These are phyloP conservation scores for Gibbula magus DNA, from an alignment of 2,888 invertebrate genomes.

Conservation along the genomic window DNA sequence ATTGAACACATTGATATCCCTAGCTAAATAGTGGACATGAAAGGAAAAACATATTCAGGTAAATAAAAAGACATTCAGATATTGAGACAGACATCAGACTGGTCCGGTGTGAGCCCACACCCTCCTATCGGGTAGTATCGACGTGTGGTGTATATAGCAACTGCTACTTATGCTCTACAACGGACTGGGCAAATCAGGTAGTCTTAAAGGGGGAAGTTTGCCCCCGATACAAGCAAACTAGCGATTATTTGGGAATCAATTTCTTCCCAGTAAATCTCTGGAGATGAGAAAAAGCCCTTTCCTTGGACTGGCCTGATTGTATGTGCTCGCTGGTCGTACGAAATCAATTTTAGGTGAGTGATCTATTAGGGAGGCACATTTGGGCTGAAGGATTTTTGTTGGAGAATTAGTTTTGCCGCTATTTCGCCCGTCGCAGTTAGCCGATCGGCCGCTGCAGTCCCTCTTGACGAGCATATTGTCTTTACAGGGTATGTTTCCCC, in stretches of 20 bases:
- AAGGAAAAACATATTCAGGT: no score
- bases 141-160: no score
- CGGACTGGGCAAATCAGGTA: background rate
- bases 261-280: conserved; percentile 31
- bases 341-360: conserved; percentile 31
- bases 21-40: no score
- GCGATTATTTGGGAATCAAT: conserved; percentile 35
- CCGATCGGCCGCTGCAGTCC: conserved; percentile 28
- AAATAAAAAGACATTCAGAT: no score
- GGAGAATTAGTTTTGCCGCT: conserved; percentile 6
- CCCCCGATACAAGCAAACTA: conserved; percentile 17
- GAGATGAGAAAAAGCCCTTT: conserved; percentile 22
- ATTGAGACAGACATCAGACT: no score
- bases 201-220: conserved; percentile 16
- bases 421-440: conserved; percentile 23
- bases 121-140: no score
- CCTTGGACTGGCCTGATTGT: conserved; percentile 33
- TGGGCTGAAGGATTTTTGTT: conserved; percentile 17
- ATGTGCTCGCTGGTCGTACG: conserved; percentile 30
- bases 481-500: conserved; percentile 39
- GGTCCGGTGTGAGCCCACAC: no score
- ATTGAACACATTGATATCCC: no score
- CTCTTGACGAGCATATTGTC: conserved; percentile 37
- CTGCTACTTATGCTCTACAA: background rate
- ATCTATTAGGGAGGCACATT: conserved; percentile 16